Percentiles rank a stretch among this genome's conserved stretches.
Evolutionary conservation across 2,113 vertebrate genomes (phyloP).

Genomic region (Sapayoa aenigma): DNA sequence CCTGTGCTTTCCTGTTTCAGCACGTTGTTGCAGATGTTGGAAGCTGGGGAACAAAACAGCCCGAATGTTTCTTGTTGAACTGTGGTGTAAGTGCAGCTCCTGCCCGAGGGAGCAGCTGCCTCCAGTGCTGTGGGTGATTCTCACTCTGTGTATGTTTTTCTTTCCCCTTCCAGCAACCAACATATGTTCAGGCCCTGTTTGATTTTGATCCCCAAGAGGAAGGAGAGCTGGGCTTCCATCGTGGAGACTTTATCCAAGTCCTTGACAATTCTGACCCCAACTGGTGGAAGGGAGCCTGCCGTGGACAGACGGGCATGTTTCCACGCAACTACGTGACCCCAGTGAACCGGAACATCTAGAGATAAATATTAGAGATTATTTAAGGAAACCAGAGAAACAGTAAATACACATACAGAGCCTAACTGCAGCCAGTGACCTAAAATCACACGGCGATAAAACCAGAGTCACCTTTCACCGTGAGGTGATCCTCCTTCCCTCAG

Average conservation of each 20-base stretch:
- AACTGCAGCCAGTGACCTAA: slow-evolving; percentile 68
- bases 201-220: slow-evolving; percentile 99
- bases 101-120: neutral
- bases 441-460: slow-evolving; percentile 67
- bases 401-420: slow-evolving; percentile 70
- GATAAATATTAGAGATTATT: slow-evolving; percentile 73
- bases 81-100: neutral
- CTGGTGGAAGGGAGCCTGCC: slow-evolving; percentile 99
- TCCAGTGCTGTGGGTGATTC: neutral
- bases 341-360: slow-evolving; percentile 95
- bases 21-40: neutral
- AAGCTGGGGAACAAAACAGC: neutral
- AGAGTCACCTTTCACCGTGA: slow-evolving; percentile 59
- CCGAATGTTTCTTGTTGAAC: neutral
- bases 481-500: slow-evolving; percentile 72
- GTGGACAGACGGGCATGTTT: slow-evolving; percentile 98
- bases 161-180: slow-evolving; percentile 79
- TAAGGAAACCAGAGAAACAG: slow-evolving; percentile 73
- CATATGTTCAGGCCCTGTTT: slow-evolving; percentile 96
- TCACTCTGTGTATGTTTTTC: neutral
- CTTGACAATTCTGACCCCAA: slow-evolving; percentile 99
- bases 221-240: slow-evolving; percentile 95
- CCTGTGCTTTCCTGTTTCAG: neutral
- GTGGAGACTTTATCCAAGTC: slow-evolving; percentile 98
- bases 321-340: slow-evolving; percentile 98